Percentiles rank a stretch among this genome's conserved stretches.
phyloP scores from a whole-genome alignment of 2,888 invertebrate genomes.

The Fragum sueziense region DNA sequence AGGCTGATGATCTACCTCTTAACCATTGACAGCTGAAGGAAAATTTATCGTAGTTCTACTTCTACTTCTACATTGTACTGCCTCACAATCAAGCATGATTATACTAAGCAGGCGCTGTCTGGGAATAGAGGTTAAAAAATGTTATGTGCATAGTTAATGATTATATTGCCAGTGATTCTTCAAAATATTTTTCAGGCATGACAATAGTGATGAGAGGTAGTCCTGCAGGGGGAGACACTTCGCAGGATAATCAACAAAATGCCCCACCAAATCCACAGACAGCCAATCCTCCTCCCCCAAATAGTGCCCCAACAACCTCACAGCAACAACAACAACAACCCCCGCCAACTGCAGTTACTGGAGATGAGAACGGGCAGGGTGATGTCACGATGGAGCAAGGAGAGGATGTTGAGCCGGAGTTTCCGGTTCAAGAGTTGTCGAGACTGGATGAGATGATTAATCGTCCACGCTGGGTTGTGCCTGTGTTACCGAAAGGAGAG shows the following conservation, averaged over 20 bases:
- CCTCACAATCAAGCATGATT: too few species aligned
- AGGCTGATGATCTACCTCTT: too few species aligned
- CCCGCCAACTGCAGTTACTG: slow-evolving; percentile 31
- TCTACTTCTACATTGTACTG: too few species aligned
- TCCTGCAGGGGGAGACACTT: slow-evolving; percentile 79
- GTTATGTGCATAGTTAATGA: too few species aligned
- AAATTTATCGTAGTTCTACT: too few species aligned
- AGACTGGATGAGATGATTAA: slow-evolving; percentile 98
- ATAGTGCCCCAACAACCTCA: slow-evolving; percentile 29
- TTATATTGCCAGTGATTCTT: too few species aligned
- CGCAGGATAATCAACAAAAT: slow-evolving; percentile 72
- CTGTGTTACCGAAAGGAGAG: slow-evolving; percentile 97
- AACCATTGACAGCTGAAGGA: too few species aligned
- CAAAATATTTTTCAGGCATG: slow-evolving; percentile 66
- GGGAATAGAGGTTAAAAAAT: too few species aligned
- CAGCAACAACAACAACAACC: slow-evolving; percentile 14
- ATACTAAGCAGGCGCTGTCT: too few species aligned
- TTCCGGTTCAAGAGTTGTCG: slow-evolving; percentile 93
- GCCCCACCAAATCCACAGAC: slow-evolving; percentile 28
- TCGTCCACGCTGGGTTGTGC: slow-evolving; percentile 97
- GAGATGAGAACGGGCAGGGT: slow-evolving; percentile 71
- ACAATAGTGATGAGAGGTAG: slow-evolving; percentile 81
- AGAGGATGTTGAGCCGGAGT: slow-evolving; percentile 84
- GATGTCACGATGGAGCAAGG: slow-evolving; percentile 63
- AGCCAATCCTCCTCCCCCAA: slow-evolving; percentile 23